Percentiles rank a stretch among this genome's conserved stretches.
These are phyloP conservation scores for Actinia tenebrosa DNA, from an alignment of 64 coral and sea anemone genomes.

Conservation along the genomic window DNA sequence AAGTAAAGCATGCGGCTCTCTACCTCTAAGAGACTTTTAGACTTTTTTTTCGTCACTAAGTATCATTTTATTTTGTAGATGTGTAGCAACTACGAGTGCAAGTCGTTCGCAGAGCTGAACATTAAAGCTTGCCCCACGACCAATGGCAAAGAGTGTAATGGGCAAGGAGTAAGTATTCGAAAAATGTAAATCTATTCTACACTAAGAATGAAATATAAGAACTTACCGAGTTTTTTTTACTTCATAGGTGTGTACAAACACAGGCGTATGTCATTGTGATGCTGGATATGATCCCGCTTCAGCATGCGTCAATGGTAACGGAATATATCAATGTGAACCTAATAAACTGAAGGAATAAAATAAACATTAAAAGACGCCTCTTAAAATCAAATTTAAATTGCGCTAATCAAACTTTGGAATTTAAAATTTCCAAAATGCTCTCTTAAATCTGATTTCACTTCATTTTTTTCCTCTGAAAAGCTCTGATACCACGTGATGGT, in stretches of 20 bases:
- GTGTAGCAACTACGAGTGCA: neutral
- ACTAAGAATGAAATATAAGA: neutral
- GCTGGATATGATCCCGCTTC: conserved; percentile 47
- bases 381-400: too few relatives aligned
- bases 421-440: neutral
- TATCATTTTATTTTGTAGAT: neutral
- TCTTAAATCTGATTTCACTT: neutral
- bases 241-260: conserved; percentile 57
- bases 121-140: neutral
- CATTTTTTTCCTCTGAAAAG: neutral
- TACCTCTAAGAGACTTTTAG: too few relatives aligned
- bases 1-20: too few relatives aligned
- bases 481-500: neutral
- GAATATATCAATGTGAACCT: neutral
- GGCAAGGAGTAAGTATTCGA: neutral
- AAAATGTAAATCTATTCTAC: neutral
- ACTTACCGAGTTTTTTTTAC: too few relatives aligned
- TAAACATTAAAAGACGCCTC: too few relatives aligned
- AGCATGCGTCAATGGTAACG: conserved; percentile 37
- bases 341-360: too few relatives aligned
- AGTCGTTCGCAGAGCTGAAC: conserved; percentile 2
- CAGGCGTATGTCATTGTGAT: conserved; percentile 58
- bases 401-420: too few relatives aligned
- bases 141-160: neutral
- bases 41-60: too few relatives aligned